Evolutionary conservation across 2,113 vertebrate genomes (phyloP), one percentile per base, ranked within the genome.

Genomic region (Maccullochella peelii): DNA sequence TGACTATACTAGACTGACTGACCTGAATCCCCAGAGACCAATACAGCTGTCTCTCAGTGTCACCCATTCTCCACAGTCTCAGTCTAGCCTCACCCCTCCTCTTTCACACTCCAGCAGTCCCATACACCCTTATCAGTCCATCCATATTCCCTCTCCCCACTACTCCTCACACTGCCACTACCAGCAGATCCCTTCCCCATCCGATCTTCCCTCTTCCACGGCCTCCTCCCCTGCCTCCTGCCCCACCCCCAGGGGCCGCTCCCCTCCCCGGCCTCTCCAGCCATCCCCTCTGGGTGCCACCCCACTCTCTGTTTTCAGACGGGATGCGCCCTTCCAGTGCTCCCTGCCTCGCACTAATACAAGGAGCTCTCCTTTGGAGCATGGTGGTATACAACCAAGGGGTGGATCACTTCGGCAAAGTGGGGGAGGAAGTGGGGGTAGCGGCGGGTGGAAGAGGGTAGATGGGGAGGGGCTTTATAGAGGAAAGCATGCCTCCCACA

Each of bases 401-500:
- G 91, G 95, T 2, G 94, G 95, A 33, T 95, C 94, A 0, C 95
- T 96, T 68, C 93, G 95, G 33, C 95, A 96, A 67, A 94, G 92
- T 52, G 55, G 88, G 54, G 94, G 88, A 80, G 92, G 80, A 81
- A 52, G 85, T 14, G 92, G 86, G 6, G 73, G 86, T 2, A 79
- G 79, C 42, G 69, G 83, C 5, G 91, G 92, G 30, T 92, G 92
- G 86, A 92, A 84, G n/a, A 88, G 93, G 36, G 38, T 16, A 0
- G 93, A 95, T 40, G 91, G 92, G 6, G 95, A 95, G 14, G 93
- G 93, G 42, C 95, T 97, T 23, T 97, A 97, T 77, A 94, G 87
- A 83, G 96, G 96, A 10, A 96, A 95, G 65, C 96, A 97, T 18
- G 87, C 87, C 30, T 96, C 96, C 0, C 95, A 95, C 82, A 95